A percentile compares a stretch with the other conserved stretches of the same genome.
Conservation (phyloP, 2,888 invertebrate species). For the Choreutis nemorana region DNA sequence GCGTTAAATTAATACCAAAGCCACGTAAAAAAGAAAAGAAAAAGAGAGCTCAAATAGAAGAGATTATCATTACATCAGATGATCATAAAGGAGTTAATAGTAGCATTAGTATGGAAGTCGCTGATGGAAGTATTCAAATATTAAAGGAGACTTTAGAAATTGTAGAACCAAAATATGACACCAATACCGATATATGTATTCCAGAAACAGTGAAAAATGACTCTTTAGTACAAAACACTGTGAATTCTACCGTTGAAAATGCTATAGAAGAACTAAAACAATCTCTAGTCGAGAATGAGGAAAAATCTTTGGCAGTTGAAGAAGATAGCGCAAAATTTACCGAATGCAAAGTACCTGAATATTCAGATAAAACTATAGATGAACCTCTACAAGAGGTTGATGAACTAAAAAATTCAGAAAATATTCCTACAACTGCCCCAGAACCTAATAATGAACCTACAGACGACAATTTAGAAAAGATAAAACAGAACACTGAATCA, state of each 20-base stretch:
- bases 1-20: slow-evolving; percentile 77
- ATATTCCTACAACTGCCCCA: too few relatives aligned
- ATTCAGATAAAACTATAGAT: too few relatives aligned
- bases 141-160: slow-evolving; percentile 40
- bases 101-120: slow-evolving; percentile 54
- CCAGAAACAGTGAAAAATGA: background rate
- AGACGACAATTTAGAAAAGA: background rate
- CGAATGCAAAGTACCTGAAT: too few relatives aligned
- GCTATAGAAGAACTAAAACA: too few relatives aligned
- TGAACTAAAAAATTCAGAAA: slow-evolving; percentile 2
- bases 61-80: slow-evolving; percentile 25
- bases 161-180: slow-evolving; percentile 16
- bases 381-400: slow-evolving; percentile 3
- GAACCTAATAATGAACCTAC: too few relatives aligned
- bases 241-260: too few relatives aligned
- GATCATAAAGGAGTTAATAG: slow-evolving; percentile 40
- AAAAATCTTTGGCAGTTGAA: too few relatives aligned
- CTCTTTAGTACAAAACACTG: too few relatives aligned
- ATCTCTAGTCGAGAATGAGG: too few relatives aligned
- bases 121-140: slow-evolving; percentile 38
- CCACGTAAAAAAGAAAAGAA: slow-evolving; percentile 51
- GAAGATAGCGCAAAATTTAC: too few relatives aligned
- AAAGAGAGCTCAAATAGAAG: slow-evolving; percentile 34
- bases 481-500: slow-evolving; percentile 1
- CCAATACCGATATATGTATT: background rate